A percentile compares a stretch with the other conserved stretches of the same genome.
These are phyloP conservation scores for Paguma larvata DNA, from an alignment of 2,797 vertebrate species.

Conservation along the genomic window DNA sequence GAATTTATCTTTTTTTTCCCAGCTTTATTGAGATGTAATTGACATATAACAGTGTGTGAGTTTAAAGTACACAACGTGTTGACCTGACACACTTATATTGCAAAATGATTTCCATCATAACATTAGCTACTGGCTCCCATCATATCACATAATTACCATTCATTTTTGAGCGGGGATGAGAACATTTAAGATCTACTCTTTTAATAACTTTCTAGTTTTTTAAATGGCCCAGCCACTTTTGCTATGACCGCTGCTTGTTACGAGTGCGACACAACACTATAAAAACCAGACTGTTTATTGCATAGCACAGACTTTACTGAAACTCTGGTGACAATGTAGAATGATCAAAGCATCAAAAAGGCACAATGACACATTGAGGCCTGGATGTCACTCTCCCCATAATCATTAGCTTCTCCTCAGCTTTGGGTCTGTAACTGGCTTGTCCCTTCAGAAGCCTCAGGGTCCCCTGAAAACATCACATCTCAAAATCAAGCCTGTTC, in stretches of 20 bases:
- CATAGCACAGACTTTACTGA: fast-evolving
- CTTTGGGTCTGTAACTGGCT: not conserved
- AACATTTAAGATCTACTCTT: not conserved
- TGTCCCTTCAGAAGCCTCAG: not conserved
- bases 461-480: not conserved
- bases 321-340: not conserved
- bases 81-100: not conserved
- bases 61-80: not conserved
- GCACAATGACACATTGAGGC: not conserved
- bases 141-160: not conserved
- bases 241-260: not conserved
- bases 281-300: not conserved
- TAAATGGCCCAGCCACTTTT: not conserved
- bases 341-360: not conserved
- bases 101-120: not conserved
- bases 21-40: not conserved
- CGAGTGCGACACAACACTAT: fast-evolving
- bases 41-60: not conserved
- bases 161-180: not conserved
- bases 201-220: not conserved
- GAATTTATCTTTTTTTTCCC: not conserved
- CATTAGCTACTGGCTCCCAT: not conserved
- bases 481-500: not conserved
- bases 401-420: not conserved
- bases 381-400: fast-evolving